These are phyloP conservation scores for Paralichthys olivaceus DNA, from an alignment of 2,113 vertebrate genomes.

Conservation along the genomic window DNA sequence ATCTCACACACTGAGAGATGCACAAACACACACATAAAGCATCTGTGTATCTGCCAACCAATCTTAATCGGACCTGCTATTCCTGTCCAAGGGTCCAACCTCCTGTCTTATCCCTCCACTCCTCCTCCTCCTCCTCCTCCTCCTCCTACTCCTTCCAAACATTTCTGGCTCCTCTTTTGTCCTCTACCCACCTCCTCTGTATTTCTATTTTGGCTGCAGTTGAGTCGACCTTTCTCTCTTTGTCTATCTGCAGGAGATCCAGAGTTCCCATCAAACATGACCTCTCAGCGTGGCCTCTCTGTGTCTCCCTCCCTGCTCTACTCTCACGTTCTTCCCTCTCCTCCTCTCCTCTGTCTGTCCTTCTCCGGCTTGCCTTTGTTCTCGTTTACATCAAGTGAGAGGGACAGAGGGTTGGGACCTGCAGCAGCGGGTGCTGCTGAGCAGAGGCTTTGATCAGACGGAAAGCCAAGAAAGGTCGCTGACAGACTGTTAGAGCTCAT, in stretches of 20 bases:
- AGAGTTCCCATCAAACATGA: slow-evolving; percentile 72
- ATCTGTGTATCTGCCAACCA: slow-evolving; percentile 68
- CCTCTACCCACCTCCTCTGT: slow-evolving; percentile 43
- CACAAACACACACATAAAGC: slow-evolving; percentile 15
- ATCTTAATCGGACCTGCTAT: slow-evolving; percentile 73
- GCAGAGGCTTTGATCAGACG: slow-evolving; percentile 76
- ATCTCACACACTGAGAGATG: slow-evolving; percentile 16
- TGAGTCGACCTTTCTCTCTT: slow-evolving; percentile 55
- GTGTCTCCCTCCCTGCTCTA: slow-evolving; percentile 36
- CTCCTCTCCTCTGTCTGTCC: slow-evolving; percentile 62
- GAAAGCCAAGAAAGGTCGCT: slow-evolving; percentile 67
- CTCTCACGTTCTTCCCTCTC: slow-evolving; percentile 58
- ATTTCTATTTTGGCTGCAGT: slow-evolving; percentile 58
- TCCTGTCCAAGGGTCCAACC: slow-evolving; percentile 49
- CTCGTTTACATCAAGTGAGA: slow-evolving; percentile 62
- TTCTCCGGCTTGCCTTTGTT: slow-evolving; percentile 72
- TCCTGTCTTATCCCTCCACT: slow-evolving; percentile 32
- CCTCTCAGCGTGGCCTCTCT: slow-evolving; percentile 64
- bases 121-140: slow-evolving; percentile 9
- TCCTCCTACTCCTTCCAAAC: slow-evolving; percentile 8
- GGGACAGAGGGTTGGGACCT: slow-evolving; percentile 74
- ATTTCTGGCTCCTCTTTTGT: slow-evolving; percentile 54
- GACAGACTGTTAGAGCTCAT: slow-evolving; percentile 69
- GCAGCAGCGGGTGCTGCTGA: slow-evolving; percentile 62
- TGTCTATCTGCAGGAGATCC: slow-evolving; percentile 60